These are phyloP conservation scores for Hypercompe scribonia DNA, from an alignment of 2,888 invertebrate species.

Conservation along the genomic window DNA sequence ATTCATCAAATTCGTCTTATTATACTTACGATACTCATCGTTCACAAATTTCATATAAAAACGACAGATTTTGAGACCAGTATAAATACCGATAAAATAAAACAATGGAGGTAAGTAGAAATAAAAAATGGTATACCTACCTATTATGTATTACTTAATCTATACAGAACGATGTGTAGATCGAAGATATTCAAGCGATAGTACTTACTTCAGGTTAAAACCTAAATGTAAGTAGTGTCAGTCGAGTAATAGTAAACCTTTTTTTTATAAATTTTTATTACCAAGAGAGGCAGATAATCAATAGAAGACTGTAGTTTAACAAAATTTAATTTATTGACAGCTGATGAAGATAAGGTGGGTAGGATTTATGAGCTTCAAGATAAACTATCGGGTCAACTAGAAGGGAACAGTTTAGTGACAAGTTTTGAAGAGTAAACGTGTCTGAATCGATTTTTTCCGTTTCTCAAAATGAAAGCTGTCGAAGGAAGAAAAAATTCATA, in stretches of 20 bases:
- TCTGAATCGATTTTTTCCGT: slow-evolving; percentile 25
- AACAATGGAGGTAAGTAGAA: background rate
- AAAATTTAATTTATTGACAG: slow-evolving; percentile 64
- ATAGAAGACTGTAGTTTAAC: slow-evolving; percentile 26
- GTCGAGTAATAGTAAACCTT: too few relatives aligned
- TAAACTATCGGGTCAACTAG: slow-evolving; percentile 58
- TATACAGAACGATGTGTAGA: background rate
- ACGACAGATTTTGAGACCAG: background rate
- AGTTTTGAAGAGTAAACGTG: slow-evolving; percentile 50
- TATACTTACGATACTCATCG: background rate
- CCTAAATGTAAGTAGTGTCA: too few relatives aligned
- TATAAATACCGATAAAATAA: background rate
- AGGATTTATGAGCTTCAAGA: slow-evolving; percentile 59
- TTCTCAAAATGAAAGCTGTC: slow-evolving; percentile 63
- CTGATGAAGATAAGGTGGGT: slow-evolving; percentile 65
- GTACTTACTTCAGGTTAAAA: too few relatives aligned
- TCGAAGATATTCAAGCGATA: background rate
- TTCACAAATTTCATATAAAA: background rate
- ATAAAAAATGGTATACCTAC: background rate
- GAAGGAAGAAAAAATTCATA: slow-evolving; percentile 58
- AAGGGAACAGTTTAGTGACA: slow-evolving; percentile 52
- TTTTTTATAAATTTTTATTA: slow-evolving; percentile 11
- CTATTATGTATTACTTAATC: background rate
- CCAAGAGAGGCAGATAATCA: slow-evolving; percentile 21
- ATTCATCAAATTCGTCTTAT: background rate